A percentile compares a stretch with the other conserved stretches of the same genome.
Evolutionary conservation across 2,888 invertebrate genomes (phyloP).

Genomic region (Drosophila merina): DNA sequence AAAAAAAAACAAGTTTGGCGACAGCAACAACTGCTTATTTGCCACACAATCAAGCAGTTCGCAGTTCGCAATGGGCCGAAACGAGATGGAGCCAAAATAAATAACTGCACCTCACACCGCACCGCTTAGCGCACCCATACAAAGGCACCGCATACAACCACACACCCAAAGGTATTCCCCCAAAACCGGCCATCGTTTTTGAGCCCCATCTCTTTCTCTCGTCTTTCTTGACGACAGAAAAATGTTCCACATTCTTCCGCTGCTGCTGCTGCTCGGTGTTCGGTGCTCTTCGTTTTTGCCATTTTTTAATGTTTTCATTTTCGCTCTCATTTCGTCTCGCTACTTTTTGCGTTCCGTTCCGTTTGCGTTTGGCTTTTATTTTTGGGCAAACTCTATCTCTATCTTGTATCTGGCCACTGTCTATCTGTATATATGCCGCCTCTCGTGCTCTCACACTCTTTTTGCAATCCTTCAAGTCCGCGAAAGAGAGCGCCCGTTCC

Average conservation of each 20-base stretch:
- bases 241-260: constrained; percentile 78
- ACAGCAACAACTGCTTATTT: constrained; percentile 23
- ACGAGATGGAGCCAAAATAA: constrained; percentile 59
- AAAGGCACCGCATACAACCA: constrained; percentile 9
- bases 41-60: constrained; percentile 50
- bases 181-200: constrained; percentile 53
- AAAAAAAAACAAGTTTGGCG: constrained; percentile 23
- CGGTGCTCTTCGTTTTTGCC: constrained; percentile 33
- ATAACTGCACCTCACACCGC: constrained; percentile 67
- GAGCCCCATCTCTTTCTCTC: constrained; percentile 5
- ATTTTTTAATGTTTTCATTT: constrained; percentile 64
- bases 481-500: constrained; percentile 21
- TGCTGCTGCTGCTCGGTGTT: constrained; percentile 26
- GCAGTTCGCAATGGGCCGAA: constrained; percentile 60
- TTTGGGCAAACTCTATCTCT: constrained; percentile 45
- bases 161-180: constrained; percentile 72
- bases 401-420: constrained; percentile 34
- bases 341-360: constrained; percentile 32
- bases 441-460: constrained; percentile 19
- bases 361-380: constrained; percentile 52
- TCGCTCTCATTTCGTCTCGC: constrained; percentile 73
- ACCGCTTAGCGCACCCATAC: constrained; percentile 13
- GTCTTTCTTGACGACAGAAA: constrained; percentile 38
- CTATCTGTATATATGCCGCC: constrained; percentile 20
- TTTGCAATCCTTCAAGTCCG: constrained; percentile 23